Conservation (phyloP, 2,888 invertebrate genomes). For the Lasioglossum marginatum region DNA sequence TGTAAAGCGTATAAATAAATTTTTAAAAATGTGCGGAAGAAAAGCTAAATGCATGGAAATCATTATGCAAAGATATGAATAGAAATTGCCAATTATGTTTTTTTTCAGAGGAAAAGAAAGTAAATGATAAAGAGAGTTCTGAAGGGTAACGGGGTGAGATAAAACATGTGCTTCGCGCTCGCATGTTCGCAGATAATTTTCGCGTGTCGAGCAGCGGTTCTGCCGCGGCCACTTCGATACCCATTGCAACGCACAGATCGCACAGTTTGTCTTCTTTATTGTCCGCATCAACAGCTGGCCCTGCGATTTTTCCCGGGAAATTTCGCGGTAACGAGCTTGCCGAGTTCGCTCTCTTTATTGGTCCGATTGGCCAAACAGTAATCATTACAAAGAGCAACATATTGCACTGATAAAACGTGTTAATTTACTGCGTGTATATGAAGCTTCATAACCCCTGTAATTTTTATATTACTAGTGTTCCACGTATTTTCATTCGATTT, state of each 20-base stretch:
- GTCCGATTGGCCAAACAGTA: not conserved
- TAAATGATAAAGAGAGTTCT: not conserved
- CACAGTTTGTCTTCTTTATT: slow-evolving; percentile 74
- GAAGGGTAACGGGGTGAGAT: slow-evolving; percentile 10
- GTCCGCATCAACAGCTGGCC: slow-evolving; percentile 57
- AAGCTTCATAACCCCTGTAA: not conserved
- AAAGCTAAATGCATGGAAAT: not conserved
- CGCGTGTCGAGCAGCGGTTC: slow-evolving; percentile 71
- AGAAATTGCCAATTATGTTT: not conserved
- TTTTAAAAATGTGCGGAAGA: too few species aligned
- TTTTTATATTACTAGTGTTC: not conserved
- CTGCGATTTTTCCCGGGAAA: slow-evolving; percentile 35
- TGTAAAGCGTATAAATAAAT: not conserved
- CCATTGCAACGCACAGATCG: slow-evolving; percentile 52
- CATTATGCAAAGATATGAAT: not conserved
- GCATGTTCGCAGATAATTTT: slow-evolving; percentile 75
- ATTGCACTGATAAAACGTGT: not conserved
- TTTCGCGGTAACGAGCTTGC: slow-evolving; percentile 41
- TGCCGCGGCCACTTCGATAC: slow-evolving; percentile 60
- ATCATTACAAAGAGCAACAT: not conserved
- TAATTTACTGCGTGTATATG: not conserved
- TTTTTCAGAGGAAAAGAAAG: not conserved
- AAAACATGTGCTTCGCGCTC: slow-evolving; percentile 61
- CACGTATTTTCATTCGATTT: not conserved
- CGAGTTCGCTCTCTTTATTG: not conserved